Evolutionary conservation across 2,888 invertebrate species (phyloP).

Genomic region (Elegia similella): DNA sequence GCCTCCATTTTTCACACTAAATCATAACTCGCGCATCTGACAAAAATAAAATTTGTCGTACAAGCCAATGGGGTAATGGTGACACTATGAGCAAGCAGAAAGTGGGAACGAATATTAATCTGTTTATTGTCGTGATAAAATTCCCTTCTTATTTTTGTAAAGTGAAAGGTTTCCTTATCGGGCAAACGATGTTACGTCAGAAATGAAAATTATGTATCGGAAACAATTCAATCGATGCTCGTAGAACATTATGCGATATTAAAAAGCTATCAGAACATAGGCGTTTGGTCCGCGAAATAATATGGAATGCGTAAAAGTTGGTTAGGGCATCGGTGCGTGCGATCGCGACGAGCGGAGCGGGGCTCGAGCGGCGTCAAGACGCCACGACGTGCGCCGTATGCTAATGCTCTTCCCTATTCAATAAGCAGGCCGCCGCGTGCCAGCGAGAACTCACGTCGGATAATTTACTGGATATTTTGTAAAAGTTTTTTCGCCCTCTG

Average conservation of each 20-base stretch:
- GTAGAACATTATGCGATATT: constrained; percentile 15
- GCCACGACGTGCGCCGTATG: constrained; percentile 76
- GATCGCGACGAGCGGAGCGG: constrained; percentile 28
- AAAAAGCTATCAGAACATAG: constrained; percentile 16
- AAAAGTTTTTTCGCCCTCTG: constrained; percentile 80
- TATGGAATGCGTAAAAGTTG: constrained; percentile 15
- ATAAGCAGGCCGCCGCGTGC: constrained; percentile 80
- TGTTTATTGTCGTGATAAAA: constrained; percentile 38
- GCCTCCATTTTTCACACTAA: constrained; percentile 79
- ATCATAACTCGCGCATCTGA: constrained; percentile 78
- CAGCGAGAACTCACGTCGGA: constrained; percentile 80
- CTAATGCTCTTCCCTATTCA: constrained; percentile 78
- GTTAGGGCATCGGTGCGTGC: constrained; percentile 23
- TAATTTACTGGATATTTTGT: constrained; percentile 82
- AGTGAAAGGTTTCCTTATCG: constrained; percentile 21
- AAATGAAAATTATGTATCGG: constrained; percentile 6
- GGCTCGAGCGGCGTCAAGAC: constrained; percentile 48
- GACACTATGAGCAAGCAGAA: constrained; percentile 67
- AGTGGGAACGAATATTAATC: constrained; percentile 46
- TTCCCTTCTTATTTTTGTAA: constrained; percentile 30
- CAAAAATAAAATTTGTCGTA: constrained; percentile 80
- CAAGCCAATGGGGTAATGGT: constrained; percentile 77
- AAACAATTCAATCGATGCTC: constrained; percentile 12
- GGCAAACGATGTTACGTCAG: constrained; percentile 7
- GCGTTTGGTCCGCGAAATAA: constrained; percentile 3